These are phyloP conservation scores for Anoplophora glabripennis DNA, from an alignment of 1,140 invertebrate species.

Conservation along the genomic window DNA sequence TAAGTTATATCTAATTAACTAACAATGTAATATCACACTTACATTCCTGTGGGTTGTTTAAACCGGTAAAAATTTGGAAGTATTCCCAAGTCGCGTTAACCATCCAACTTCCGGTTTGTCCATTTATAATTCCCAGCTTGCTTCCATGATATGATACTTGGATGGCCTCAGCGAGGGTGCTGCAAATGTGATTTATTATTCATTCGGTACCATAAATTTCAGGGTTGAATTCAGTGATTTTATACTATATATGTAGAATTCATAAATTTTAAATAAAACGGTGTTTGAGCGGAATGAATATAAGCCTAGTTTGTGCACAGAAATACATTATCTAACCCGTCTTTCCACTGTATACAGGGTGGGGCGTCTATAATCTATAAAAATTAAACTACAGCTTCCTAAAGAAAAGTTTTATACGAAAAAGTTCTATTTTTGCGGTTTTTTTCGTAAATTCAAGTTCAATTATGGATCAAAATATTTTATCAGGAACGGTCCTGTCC, in stretches of 20 bases:
- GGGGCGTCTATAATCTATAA: no score
- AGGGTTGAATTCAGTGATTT: conserved; percentile 8
- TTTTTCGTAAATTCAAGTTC: no score
- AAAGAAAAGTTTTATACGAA: no score
- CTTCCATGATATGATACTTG: conserved; percentile 57
- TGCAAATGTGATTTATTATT: conserved; percentile 31
- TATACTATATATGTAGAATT: neutral
- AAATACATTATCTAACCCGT: no score
- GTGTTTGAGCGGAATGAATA: neutral
- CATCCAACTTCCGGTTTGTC: conserved; percentile 57
- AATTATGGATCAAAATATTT: no score
- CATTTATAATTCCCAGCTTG: conserved; percentile 56
- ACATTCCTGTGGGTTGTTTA: conserved; percentile 25
- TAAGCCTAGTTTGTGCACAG: no score
- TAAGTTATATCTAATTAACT: no score
- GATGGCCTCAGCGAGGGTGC: conserved; percentile 49
- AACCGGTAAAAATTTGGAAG: conserved; percentile 24
- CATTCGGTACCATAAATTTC: conserved; percentile 5
- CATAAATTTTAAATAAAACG: conserved; percentile 8
- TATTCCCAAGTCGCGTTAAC: conserved; percentile 49
- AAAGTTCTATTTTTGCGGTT: no score
- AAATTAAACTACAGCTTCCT: no score
- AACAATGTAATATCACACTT: conserved; percentile 10
- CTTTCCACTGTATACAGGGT: no score
- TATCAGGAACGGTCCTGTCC: no score